phyloP scores from a whole-genome alignment of 2,797 vertebrate genomes.

The Muscicapa striata region DNA sequence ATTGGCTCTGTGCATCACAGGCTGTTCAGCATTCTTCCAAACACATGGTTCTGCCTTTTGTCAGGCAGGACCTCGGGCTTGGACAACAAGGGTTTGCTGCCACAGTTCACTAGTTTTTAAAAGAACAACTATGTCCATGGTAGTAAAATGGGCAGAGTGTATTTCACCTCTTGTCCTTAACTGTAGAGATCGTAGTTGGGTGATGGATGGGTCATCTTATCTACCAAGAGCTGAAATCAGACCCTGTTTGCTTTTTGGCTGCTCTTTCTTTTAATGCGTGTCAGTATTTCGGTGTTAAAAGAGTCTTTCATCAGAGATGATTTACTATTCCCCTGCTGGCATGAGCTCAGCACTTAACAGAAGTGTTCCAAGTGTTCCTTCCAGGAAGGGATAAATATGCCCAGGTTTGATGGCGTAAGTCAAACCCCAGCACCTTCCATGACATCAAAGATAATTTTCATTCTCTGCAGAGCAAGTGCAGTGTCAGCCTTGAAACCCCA shows the following conservation, averaged over 20 bases:
- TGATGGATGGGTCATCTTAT: background rate
- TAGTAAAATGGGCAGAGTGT: background rate
- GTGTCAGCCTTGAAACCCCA: background rate
- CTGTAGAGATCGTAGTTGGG: background rate
- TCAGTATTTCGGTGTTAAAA: slow-evolving; percentile 7
- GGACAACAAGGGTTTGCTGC: background rate
- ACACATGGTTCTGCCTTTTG: background rate
- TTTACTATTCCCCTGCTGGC: background rate
- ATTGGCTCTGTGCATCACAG: background rate
- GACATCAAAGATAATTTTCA: background rate
- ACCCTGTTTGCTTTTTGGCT: background rate
- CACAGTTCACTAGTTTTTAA: background rate
- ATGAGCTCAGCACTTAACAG: slow-evolving; percentile 37
- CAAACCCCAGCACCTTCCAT: background rate
- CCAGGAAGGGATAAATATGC: slow-evolving; percentile 46
- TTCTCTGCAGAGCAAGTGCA: background rate
- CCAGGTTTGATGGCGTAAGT: slow-evolving; percentile 7
- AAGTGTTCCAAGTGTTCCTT: slow-evolving; percentile 20
- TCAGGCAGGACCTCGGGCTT: background rate
- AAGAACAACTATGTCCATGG: background rate
- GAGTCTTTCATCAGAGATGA: slow-evolving; percentile 5
- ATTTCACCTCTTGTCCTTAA: background rate
- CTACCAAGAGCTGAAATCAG: slow-evolving; percentile 4
- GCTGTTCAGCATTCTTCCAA: slow-evolving; percentile 1
- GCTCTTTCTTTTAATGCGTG: background rate